phyloP scores from a whole-genome alignment of 2,113 vertebrate genomes.

The Coregonus clupeaformis region DNA sequence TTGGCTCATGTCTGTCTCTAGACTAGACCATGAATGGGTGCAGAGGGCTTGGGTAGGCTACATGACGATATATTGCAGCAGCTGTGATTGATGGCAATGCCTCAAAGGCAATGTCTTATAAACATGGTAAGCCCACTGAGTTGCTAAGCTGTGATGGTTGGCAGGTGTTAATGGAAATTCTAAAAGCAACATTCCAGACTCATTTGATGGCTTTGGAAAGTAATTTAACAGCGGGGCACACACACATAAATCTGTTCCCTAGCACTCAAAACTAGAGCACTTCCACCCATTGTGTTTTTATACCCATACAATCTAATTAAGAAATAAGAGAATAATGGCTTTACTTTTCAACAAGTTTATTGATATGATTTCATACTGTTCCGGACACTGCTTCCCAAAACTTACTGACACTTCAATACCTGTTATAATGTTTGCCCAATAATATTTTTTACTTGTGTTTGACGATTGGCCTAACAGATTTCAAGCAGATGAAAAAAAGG shows the following conservation, averaged over 20 bases:
- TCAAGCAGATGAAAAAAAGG: not conserved
- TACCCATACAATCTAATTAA: not conserved
- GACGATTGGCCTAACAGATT: not conserved
- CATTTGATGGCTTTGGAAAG: not conserved
- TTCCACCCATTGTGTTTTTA: not conserved
- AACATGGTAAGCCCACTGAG: constrained; percentile 1
- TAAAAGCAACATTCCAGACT: not conserved
- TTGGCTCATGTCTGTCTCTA: not conserved
- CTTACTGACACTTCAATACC: not conserved
- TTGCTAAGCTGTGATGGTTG: not conserved
- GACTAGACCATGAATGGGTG: not conserved
- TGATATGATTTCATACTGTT: not conserved
- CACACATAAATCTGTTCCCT: not conserved
- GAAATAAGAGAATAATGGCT: not conserved
- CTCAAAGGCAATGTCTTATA: constrained; percentile 2
- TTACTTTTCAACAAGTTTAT: not conserved
- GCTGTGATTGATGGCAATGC: constrained; percentile 5
- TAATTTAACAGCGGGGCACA: not conserved
- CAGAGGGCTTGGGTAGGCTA: too few species aligned
- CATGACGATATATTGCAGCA: not conserved
- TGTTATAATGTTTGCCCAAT: not conserved
- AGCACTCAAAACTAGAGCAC: not conserved
- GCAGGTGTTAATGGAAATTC: constrained; percentile 3
- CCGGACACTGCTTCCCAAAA: not conserved
- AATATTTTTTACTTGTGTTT: not conserved